Base-by-base conservation (phyloP, 1,140 invertebrate genomes). In the Aphelinus atriplicis region DNA sequence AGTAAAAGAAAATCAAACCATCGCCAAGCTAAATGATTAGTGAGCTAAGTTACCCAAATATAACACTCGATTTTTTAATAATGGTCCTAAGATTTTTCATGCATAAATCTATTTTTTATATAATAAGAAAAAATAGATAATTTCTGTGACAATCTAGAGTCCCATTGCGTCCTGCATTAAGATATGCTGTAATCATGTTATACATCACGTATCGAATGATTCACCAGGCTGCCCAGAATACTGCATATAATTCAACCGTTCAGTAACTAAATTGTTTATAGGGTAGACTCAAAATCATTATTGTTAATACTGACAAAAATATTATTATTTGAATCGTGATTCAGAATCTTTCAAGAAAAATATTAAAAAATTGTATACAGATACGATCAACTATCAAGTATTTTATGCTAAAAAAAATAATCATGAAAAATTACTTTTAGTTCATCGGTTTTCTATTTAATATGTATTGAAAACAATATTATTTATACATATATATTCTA, bases 71-170 rank as follows among this genome's bases (percentile, higher is more conserved):
- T 74, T 74, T 78, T 63, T 69, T 71, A 62, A 56, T 71, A 51
- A 57, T 62, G 48, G 7, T 76, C 4, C 42, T 56, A 61, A 71
- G 61, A 58, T 57, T 75, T 74, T 68, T n/a, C 55, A 69, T 47
- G 58, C 51, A 58, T 73, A 69, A 45, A 72, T 75, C 53, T 71
- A 77, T 74, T 73, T 77, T 71, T 73, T 74, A 73, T 71, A 64
- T 43, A 51, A 63, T 26, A 62, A 77, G 71, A 78, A 79, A 80
- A 75, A 80, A 65, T 69, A 77, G 77, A 80, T 81, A 78, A 77
- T 80, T 83, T 81, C 77, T 78, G 80, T 81, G 82, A 85, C 82
- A 85, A 86, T 85, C 83, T 82, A 79, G 76, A 82, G 65, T 84
- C 80, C 81, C 77, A 78, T 85, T 85, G 84, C 83, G 83, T 86